Base-by-base conservation (phyloP, 2,888 invertebrate genomes). In the Schrankia costaestrigalis region DNA sequence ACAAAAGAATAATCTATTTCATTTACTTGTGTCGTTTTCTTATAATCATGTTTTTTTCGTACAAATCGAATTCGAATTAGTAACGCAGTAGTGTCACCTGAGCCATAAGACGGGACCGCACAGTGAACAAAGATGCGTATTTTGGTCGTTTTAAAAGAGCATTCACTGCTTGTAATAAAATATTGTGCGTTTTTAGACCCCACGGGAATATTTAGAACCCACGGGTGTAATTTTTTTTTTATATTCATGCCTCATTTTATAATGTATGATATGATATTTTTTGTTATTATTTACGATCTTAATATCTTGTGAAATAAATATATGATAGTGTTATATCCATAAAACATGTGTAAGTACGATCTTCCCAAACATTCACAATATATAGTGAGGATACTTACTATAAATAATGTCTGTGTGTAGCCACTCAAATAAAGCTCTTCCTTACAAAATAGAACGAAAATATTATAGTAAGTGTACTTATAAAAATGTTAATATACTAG, bases 31-130 rank as follows among this genome's bases (percentile, higher is more conserved):
- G 78, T 74, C 72, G 65, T 71, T 76, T 71, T 77, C 67, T 29
- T 55, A 60, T 58, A 68, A 56, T 69, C 68, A 49, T 56, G 52
- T 33, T 30, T 46, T 62, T 77, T 75, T 77, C 75, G 66, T 57
- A n/a, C 26, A 48, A 48, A 69, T 67, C 48, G 44, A 54, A 63
- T 57, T 63, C 50, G 45, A 84, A 86, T 86, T 87, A 83, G 86
- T 86, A 69, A 82, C 83, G 86, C 78, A 54, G 59, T 59, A 56
- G 55, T 75, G 82, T 79, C 85, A 83, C 83, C 82, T 82, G 84
- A 82, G 80, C 74, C 75, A 74, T 77, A 77, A 76, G 59, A 46
- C 56, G 60, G 64, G 82, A 82, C 81, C 80, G 75, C 78, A 81
- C 77, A 76, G 68, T 30, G 27, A 62, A 79, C 76, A 84, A 78